phyloP scores from a whole-genome alignment of 2,113 vertebrate species.

The Plotosus lineatus region DNA sequence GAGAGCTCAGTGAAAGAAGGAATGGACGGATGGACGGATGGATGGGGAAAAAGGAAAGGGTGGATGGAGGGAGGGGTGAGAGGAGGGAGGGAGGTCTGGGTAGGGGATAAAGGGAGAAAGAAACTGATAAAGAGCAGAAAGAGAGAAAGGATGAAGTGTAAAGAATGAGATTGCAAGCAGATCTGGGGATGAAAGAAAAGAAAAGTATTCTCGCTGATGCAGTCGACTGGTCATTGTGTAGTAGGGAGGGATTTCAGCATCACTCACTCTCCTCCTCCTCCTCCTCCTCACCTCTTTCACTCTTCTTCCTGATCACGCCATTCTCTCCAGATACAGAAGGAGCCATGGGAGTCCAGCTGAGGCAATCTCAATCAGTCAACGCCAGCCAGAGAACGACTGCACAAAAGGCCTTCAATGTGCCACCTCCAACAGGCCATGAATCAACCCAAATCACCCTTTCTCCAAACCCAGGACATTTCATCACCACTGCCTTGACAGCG shows the following conservation, averaged over 20 bases:
- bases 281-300: conserved; percentile 23
- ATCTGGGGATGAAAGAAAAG: not conserved
- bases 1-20: too few species aligned
- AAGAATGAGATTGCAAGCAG: not conserved
- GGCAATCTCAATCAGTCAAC: conserved; percentile 50
- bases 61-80: not conserved
- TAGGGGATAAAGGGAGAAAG: not conserved
- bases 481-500: conserved; percentile 5
- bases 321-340: conserved; percentile 42
- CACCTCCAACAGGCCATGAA: conserved; percentile 36
- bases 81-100: not conserved
- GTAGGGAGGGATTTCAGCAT: not conserved
- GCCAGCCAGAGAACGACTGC: conserved; percentile 23
- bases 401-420: conserved; percentile 43
- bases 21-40: not conserved
- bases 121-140: not conserved
- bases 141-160: not conserved
- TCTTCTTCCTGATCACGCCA: conserved; percentile 38
- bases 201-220: not conserved
- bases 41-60: not conserved
- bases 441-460: conserved; percentile 48
- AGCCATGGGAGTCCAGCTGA: conserved; percentile 34
- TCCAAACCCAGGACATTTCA: conserved; percentile 29
- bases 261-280: not conserved
- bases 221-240: not conserved